Evolutionary conservation across 2,888 invertebrate species (phyloP).

Genomic region (Cantharis rufa): DNA sequence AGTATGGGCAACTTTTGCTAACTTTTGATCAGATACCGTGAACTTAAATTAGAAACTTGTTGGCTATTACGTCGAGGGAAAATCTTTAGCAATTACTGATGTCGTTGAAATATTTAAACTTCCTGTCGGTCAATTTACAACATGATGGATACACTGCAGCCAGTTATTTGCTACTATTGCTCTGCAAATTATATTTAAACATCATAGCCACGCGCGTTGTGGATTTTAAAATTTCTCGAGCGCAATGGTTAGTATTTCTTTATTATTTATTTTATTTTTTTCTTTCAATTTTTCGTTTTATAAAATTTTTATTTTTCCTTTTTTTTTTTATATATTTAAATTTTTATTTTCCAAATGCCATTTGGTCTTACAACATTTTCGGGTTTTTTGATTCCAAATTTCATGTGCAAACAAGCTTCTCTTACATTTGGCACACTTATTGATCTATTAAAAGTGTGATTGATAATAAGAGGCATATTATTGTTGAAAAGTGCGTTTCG

Average conservation of each 20-base stretch:
- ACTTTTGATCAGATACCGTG: neutral
- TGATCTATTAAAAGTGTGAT: neutral
- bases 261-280: constrained; percentile 24
- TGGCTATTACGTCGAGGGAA: constrained; percentile 36
- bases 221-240: constrained; percentile 48
- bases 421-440: neutral
- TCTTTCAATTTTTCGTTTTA: neutral
- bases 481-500: neutral
- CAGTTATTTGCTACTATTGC: constrained; percentile 47
- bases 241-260: constrained; percentile 47
- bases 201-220: constrained; percentile 46
- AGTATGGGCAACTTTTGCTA: constrained; percentile 42
- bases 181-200: constrained; percentile 40
- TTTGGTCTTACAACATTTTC: neutral
- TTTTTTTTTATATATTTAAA: neutral
- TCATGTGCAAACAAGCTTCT: neutral
- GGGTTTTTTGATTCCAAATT: neutral
- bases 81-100: constrained; percentile 43
- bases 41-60: constrained; percentile 8
- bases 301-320: neutral
- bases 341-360: neutral
- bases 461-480: neutral
- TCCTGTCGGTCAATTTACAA: constrained; percentile 45
- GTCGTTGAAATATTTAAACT: constrained; percentile 41
- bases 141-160: constrained; percentile 50